Conservation (phyloP, 2,113 vertebrate species). For the Xenopus borealis region DNA sequence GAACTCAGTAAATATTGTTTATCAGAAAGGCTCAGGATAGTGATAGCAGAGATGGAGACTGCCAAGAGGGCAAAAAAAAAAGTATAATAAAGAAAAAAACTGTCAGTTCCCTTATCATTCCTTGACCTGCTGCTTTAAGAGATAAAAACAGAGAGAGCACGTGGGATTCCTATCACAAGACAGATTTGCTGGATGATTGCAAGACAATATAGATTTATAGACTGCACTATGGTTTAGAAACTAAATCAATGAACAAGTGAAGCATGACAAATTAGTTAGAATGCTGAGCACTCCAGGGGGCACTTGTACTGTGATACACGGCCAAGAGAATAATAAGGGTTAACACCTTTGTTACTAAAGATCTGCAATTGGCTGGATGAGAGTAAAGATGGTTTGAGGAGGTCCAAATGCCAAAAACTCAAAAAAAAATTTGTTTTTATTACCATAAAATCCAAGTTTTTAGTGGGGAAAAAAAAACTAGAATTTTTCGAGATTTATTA, state of each 20-base stretch:
- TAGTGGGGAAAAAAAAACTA: too few relatives aligned
- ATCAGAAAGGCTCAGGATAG: constrained; percentile 61
- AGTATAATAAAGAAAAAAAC: constrained; percentile 49
- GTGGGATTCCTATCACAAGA: constrained; percentile 60
- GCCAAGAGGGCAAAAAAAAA: constrained; percentile 54
- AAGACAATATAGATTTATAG: constrained; percentile 63
- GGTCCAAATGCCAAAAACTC: too few relatives aligned
- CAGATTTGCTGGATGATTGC: constrained; percentile 60
- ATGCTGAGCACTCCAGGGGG: constrained; percentile 48
- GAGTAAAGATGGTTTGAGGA: too few relatives aligned
- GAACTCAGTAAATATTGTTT: constrained; percentile 53
- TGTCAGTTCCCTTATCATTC: constrained; percentile 60
- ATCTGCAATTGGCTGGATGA: too few relatives aligned
- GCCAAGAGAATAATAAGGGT: not conserved
- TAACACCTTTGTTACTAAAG: too few relatives aligned
- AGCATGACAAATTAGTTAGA: constrained; percentile 53
- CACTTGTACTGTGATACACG: constrained; percentile 10
- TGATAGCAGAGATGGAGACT: constrained; percentile 56
- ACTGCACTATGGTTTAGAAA: constrained; percentile 56
- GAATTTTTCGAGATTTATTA: too few relatives aligned
- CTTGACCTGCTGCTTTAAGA: constrained; percentile 60
- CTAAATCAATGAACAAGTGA: constrained; percentile 49
- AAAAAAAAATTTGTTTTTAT: too few relatives aligned
- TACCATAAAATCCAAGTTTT: too few relatives aligned
- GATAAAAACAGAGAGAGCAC: constrained; percentile 57